These are phyloP conservation scores for Euleptes europaea DNA, from an alignment of 2,113 vertebrate genomes.

Conservation along the genomic window DNA sequence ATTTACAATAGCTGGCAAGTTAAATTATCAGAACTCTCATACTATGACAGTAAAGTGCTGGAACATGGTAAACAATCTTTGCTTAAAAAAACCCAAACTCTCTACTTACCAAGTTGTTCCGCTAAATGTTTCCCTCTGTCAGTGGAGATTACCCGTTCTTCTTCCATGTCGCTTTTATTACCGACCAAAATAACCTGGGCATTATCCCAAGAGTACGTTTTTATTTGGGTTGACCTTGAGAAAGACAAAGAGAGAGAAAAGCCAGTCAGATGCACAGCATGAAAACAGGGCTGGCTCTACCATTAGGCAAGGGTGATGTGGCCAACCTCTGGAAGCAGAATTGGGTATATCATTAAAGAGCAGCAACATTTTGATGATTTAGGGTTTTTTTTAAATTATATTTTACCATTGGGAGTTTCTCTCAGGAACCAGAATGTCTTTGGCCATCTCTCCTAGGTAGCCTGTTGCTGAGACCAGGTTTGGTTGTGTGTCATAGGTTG, in stretches of 20 bases:
- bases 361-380: neutral
- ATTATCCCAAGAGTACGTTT: conserved; percentile 98
- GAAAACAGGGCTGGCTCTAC: neutral
- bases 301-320: neutral
- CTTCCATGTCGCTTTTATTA: conserved; percentile 98
- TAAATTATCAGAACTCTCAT: neutral
- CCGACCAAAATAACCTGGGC: conserved; percentile 96
- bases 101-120: conserved; percentile 91
- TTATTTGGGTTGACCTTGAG: conserved; percentile 96
- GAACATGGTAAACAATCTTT: conserved; percentile 7
- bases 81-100: too few relatives aligned
- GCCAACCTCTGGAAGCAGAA: neutral
- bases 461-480: neutral
- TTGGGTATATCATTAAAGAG: neutral
- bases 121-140: conserved; percentile 92
- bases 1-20: neutral
- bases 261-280: conserved; percentile 40
- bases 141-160: conserved; percentile 90
- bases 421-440: neutral
- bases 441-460: neutral
- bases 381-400: neutral
- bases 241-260: conserved; percentile 34
- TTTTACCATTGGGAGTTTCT: neutral
- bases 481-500: neutral
- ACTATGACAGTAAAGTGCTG: neutral